phyloP scores from a whole-genome alignment of 2,797 vertebrate species.

The Anabas testudineus region DNA sequence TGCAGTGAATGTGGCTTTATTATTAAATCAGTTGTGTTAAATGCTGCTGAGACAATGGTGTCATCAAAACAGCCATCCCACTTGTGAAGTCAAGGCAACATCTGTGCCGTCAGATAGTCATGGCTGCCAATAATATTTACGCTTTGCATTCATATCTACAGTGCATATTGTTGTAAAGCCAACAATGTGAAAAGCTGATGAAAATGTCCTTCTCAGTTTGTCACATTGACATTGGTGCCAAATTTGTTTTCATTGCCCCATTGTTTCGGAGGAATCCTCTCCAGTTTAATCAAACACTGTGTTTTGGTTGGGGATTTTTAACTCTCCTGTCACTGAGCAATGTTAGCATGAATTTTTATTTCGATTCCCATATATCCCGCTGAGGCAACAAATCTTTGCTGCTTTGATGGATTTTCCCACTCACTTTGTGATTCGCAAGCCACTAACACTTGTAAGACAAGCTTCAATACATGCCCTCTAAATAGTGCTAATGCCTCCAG shows the following conservation, averaged over 20 bases:
- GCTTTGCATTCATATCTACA: constrained; percentile 57
- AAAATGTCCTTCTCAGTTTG: constrained; percentile 56
- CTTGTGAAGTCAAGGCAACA: constrained; percentile 62
- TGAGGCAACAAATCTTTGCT: constrained; percentile 58
- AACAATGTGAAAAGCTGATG: constrained; percentile 68
- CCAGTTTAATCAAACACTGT: constrained; percentile 65
- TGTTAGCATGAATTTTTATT: constrained; percentile 59
- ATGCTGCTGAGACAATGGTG: constrained; percentile 62
- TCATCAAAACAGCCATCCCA: constrained; percentile 49
- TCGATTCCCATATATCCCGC: constrained; percentile 55
- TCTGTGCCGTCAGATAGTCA: constrained; percentile 74
- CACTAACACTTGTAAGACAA: constrained; percentile 65
- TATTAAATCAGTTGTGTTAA: constrained; percentile 67
- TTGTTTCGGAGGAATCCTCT: constrained; percentile 57
- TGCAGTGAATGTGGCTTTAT: constrained; percentile 52
- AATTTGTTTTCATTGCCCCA: constrained; percentile 40
- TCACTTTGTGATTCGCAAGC: constrained; percentile 54
- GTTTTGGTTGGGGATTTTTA: constrained; percentile 65
- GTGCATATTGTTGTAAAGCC: constrained; percentile 60
- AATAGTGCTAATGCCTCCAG: constrained; percentile 54
- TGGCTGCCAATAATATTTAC: constrained; percentile 73
- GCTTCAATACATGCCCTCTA: constrained; percentile 58
- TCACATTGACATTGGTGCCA: constrained; percentile 61
- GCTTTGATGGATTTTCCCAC: constrained; percentile 64
- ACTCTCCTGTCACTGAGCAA: constrained; percentile 62